phyloP scores from a whole-genome alignment of 2,888 invertebrate genomes.

The Eilema depressum region DNA sequence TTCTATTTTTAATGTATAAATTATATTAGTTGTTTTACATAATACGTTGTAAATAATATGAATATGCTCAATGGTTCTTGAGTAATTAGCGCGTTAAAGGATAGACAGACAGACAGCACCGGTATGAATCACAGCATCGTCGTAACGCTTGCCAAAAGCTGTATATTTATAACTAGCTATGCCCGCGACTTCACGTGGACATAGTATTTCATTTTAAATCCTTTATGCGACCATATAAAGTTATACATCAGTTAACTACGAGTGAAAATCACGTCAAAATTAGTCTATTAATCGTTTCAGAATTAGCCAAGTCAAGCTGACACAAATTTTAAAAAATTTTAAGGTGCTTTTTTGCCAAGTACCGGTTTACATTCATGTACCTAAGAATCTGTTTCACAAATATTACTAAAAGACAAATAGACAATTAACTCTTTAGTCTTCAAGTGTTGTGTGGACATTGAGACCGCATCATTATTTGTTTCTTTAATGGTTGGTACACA shows the following conservation, averaged over 20 bases:
- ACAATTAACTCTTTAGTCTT: no score
- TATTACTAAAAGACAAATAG: no score
- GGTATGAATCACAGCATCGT: not conserved
- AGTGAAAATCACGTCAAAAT: not conserved
- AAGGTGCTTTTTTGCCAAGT: no score
- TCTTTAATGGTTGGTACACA: no score
- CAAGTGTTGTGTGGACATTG: no score
- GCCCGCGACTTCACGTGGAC: not conserved
- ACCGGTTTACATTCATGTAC: not conserved
- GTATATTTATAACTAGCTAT: slow-evolving; percentile 3
- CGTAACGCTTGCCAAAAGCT: slow-evolving; percentile 1
- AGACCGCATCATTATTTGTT: no score
- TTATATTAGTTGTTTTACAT: slow-evolving; percentile 4
- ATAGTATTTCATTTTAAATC: not conserved
- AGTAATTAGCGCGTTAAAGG: slow-evolving; percentile 4
- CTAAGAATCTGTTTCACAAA: no score
- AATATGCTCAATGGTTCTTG: not conserved
- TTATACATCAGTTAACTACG: not conserved
- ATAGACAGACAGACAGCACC: slow-evolving; percentile 1
- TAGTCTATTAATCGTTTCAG: not conserved
- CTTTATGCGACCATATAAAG: no score
- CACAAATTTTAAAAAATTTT: not conserved
- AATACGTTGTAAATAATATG: not conserved
- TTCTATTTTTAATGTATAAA: not conserved
- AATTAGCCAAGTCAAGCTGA: not conserved